These are phyloP conservation scores for Miichthys miiuy DNA, from an alignment of 2,797 vertebrate genomes.

Conservation along the genomic window DNA sequence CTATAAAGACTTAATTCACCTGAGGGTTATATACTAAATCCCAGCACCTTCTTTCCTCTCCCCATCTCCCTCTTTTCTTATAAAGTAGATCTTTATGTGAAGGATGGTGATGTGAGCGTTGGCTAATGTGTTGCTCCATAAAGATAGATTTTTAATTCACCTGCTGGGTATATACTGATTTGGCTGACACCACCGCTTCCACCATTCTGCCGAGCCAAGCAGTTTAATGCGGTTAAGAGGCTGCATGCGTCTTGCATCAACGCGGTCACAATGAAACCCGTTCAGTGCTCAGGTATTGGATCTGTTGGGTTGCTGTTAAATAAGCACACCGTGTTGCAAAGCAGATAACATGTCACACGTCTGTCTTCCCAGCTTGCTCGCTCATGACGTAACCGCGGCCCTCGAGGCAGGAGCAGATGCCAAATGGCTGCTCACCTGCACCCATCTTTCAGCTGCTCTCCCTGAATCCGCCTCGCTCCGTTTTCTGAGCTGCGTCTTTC, in stretches of 20 bases:
- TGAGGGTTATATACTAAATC: conserved; percentile 62
- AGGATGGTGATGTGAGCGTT: conserved; percentile 73
- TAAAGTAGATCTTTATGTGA: conserved; percentile 68
- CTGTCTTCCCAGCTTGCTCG: background rate
- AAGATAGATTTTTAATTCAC: conserved; percentile 81
- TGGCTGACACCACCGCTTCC: conserved; percentile 60
- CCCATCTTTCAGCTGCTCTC: background rate
- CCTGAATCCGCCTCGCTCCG: background rate
- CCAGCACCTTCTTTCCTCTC: conserved; percentile 14
- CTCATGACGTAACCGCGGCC: conserved; percentile 10
- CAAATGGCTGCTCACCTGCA: conserved; percentile 6
- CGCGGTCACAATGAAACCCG: background rate
- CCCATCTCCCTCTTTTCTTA: conserved; percentile 35
- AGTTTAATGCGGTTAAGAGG: conserved; percentile 48
- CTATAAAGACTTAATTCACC: conserved; percentile 72
- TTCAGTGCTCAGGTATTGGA: background rate
- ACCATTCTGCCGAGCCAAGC: conserved; percentile 61
- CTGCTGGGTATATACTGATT: conserved; percentile 63
- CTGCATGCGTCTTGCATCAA: conserved; percentile 31
- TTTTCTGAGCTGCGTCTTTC: background rate
- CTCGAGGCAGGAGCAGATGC: conserved; percentile 7
- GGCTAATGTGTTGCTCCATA: conserved; percentile 76
- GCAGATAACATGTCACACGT: background rate
- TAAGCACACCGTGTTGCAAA: conserved; percentile 9
- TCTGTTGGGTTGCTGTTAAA: background rate